Percentiles rank a stretch among this genome's conserved stretches.
Conservation (phyloP, 2,888 invertebrate species). For the Dicyrtoma fusca region DNA sequence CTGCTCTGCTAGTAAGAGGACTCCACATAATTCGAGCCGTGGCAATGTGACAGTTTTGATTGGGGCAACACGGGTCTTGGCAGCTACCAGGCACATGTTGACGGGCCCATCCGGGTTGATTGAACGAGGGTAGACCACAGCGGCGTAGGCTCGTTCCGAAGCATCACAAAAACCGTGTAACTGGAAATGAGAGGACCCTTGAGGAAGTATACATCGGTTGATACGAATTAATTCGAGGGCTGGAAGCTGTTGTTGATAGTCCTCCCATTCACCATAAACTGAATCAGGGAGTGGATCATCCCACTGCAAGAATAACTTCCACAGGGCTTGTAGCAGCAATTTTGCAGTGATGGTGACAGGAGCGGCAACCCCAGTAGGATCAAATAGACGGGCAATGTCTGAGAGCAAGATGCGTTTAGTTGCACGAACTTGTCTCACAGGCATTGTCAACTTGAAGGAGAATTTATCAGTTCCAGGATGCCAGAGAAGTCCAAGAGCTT, state of each 20-base stretch:
- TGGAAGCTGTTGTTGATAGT: background rate
- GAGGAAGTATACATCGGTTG: background rate
- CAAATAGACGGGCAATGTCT: constrained; percentile 53
- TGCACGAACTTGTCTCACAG: background rate
- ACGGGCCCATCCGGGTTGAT: background rate
- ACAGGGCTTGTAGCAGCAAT: constrained; percentile 50
- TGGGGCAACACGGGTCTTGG: constrained; percentile 1
- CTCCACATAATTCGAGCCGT: background rate
- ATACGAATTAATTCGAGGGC: background rate
- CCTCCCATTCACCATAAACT: constrained; percentile 15
- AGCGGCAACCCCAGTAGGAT: constrained; percentile 53
- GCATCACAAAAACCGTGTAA: constrained; percentile 16
- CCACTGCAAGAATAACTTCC: constrained; percentile 53
- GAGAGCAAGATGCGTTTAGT: constrained; percentile 55
- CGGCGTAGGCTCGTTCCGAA: background rate
- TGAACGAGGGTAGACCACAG: background rate
- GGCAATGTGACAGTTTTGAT: constrained; percentile 19
- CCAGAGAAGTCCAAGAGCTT: constrained; percentile 41
- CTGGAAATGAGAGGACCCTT: background rate
- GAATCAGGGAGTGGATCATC: constrained; percentile 33
- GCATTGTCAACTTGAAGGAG: background rate
- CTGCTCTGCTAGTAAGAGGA: background rate
- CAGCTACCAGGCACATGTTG: background rate
- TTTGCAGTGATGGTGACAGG: constrained; percentile 54
- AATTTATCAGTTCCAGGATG: constrained; percentile 30